phyloP scores from a whole-genome alignment of 2,113 vertebrate genomes.

The Albula glossodonta region DNA sequence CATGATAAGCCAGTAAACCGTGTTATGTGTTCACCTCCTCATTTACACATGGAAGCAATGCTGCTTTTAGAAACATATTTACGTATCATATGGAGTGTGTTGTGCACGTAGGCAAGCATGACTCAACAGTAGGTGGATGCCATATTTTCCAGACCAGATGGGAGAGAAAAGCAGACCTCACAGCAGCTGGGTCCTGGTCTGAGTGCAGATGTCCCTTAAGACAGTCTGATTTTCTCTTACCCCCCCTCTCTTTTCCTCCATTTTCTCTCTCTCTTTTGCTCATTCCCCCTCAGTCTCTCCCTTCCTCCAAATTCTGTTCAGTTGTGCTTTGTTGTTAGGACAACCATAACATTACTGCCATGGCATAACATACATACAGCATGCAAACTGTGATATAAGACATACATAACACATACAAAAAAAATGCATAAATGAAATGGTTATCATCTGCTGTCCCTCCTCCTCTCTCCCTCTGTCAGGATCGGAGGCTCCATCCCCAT shows the following conservation, averaged over 20 bases:
- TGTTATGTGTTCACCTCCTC: background rate
- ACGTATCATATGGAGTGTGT: background rate
- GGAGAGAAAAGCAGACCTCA: background rate
- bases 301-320: no score
- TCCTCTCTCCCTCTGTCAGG: constrained; percentile 57
- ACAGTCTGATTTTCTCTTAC: no score
- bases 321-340: no score
- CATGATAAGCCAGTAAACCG: background rate
- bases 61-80: background rate
- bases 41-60: background rate
- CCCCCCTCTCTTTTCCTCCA: no score
- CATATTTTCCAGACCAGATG: background rate
- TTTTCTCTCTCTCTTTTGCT: no score
- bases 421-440: no score
- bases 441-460: background rate
- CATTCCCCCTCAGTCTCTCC: no score
- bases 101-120: no score
- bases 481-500: constrained; percentile 97
- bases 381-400: no score
- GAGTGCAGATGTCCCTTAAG: background rate
- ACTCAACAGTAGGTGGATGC: background rate
- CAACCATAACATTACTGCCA: background rate
- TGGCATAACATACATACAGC: background rate
- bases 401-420: no score
- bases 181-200: background rate